phyloP scores from a whole-genome alignment of 2,113 vertebrate species.

The Rhadina sibilatrix region DNA sequence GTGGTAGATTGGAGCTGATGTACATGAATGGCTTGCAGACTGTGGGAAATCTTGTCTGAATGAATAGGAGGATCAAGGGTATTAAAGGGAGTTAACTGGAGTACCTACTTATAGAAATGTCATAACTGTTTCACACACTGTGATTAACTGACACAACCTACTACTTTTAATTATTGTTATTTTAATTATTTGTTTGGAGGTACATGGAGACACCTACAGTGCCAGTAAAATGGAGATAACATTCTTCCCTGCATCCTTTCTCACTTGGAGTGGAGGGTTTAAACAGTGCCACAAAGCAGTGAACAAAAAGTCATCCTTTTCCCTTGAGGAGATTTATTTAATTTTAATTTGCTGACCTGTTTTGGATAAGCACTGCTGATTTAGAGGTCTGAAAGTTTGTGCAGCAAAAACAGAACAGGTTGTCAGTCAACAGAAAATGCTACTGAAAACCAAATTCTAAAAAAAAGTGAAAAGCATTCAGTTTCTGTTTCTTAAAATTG shows the following conservation, averaged over 20 bases:
- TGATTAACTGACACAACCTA: conserved; percentile 28
- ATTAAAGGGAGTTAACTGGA: conserved; percentile 15
- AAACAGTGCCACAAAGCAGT: neutral
- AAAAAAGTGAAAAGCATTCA: conserved; percentile 31
- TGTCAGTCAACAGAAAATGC: conserved; percentile 21
- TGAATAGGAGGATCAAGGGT: conserved; percentile 16
- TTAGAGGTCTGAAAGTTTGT: neutral
- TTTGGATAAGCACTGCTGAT: neutral
- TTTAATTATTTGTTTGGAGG: conserved; percentile 4
- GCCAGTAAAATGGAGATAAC: neutral
- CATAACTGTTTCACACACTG: neutral
- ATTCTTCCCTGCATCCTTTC: neutral
- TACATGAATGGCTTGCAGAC: neutral
- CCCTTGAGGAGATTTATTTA: neutral
- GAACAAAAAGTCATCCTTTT: neutral
- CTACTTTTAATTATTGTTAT: conserved; percentile 16
- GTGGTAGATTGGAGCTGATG: neutral
- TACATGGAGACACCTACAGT: neutral
- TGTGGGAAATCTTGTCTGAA: conserved; percentile 16
- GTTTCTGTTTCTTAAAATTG: conserved; percentile 59
- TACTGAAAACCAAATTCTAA: conserved; percentile 10
- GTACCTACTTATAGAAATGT: conserved; percentile 4
- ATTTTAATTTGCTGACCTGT: neutral
- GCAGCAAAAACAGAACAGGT: neutral
- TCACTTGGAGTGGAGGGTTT: neutral